These are phyloP conservation scores for Drymodes brunneopygia DNA, from an alignment of 2,113 vertebrate species.

Conservation along the genomic window DNA sequence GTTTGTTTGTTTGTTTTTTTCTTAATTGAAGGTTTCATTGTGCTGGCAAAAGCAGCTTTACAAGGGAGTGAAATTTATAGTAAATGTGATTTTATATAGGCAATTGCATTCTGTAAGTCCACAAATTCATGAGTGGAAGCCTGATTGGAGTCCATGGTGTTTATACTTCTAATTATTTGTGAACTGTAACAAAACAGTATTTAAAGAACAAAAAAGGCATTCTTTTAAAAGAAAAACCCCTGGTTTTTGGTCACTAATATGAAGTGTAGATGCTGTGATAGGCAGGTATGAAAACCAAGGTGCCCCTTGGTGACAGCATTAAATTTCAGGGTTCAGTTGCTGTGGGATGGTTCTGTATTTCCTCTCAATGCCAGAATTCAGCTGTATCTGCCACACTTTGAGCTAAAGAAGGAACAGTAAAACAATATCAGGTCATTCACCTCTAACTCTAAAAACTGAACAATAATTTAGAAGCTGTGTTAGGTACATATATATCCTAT, in stretches of 20 bases:
- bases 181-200: background rate
- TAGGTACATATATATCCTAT: background rate
- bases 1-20: background rate
- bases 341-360: background rate
- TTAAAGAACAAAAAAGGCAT: fast-evolving
- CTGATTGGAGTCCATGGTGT: background rate
- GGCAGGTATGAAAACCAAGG: fast-evolving
- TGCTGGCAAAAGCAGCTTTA: background rate
- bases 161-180: background rate
- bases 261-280: fast-evolving
- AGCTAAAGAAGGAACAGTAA: background rate
- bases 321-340: background rate
- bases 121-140: background rate
- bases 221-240: fast-evolving
- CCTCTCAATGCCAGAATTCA: background rate
- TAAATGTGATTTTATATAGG: background rate
- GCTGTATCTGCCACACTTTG: background rate
- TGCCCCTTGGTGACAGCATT: background rate
- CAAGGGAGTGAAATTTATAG: background rate
- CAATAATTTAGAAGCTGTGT: background rate
- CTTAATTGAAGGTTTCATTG: background rate
- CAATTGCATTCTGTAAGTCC: fast-evolving
- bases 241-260: fast-evolving
- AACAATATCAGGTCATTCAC: background rate
- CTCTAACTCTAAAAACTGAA: background rate